Evolutionary conservation across 2,888 invertebrate species (phyloP), one percentile per base, ranked within the genome.

Genomic region (Catocala sponsa): DNA sequence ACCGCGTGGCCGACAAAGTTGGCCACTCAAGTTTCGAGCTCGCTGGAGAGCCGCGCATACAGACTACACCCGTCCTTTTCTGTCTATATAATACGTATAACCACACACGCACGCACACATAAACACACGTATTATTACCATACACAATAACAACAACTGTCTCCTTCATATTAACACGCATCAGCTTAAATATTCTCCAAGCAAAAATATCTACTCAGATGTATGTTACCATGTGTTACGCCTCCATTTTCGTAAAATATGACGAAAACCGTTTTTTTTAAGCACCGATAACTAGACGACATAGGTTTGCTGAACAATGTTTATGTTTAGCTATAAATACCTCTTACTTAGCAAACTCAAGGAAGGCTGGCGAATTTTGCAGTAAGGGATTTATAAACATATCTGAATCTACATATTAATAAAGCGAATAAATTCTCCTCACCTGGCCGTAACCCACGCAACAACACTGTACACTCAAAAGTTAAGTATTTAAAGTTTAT

Each of bases 11-110:
- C 85, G 90, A 84, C 88, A 84, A 92, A 92, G 91, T 93, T 92
- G 87, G 80, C 86, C 87, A 89, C 91, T 90, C 90, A 91, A 93
- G 92, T 92, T 92, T 86, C 81, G 83, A 86, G 83, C 83, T 78
- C 80, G 81, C 69, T 62, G 74, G 78, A 79, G 82, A 80, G 81
- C 71, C 78, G 79, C 73, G 76, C 79, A 71, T 78, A 78, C 82
- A 81, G 81, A 74, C 81, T 75, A 76, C 68, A 57, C 69, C 65
- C 68, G 67, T 71, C 63, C 65, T 54, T 48, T 62, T 65, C 66
- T 44, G 75, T 63, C 72, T 71, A 70, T 70, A 68, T 71, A 65
- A 74, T 69, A 78, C 69, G 74, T 74, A 74, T 69, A 64, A 66
- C 59, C 11, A 49, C 51, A 50, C 54, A 66, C 58, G 35, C 11